phyloP scores from a whole-genome alignment of 2,113 vertebrate genomes.

The Chaetops frenatus region DNA sequence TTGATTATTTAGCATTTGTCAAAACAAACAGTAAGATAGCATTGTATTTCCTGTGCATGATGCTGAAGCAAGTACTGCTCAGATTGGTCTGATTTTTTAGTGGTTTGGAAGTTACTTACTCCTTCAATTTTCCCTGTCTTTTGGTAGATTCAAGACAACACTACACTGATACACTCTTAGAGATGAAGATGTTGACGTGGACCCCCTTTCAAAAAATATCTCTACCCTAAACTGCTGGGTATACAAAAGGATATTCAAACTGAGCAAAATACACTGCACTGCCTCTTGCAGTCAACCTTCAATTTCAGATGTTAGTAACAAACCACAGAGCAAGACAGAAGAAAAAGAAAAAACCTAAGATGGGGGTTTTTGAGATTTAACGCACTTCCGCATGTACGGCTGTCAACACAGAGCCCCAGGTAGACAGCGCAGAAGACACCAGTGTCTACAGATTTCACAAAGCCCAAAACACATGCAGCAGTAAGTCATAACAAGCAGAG shows the following conservation, averaged over 20 bases:
- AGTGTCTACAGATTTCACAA: not conserved
- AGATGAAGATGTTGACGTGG: not conserved
- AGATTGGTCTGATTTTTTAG: not conserved
- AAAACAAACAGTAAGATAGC: not conserved
- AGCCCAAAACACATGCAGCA: not conserved
- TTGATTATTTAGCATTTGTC: not conserved
- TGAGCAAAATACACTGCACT: not conserved
- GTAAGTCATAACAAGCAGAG: not conserved
- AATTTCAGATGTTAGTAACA: not conserved
- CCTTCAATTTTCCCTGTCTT: not conserved
- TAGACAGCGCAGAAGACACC: not conserved
- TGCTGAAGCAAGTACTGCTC: not conserved
- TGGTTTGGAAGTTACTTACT: not conserved
- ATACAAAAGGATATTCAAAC: not conserved
- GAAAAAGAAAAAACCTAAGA: rapidly evolving
- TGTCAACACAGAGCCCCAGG: not conserved
- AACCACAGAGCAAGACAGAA: not conserved
- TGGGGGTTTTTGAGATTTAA: not conserved
- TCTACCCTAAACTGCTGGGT: not conserved
- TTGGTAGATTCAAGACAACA: not conserved
- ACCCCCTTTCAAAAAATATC: not conserved
- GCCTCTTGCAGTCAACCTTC: not conserved
- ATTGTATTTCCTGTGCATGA: not conserved
- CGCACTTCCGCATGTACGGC: rapidly evolving
- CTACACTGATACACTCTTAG: not conserved